Base-by-base conservation (phyloP, 1,140 invertebrate genomes). In the Carcinoscorpius rotundicauda region DNA sequence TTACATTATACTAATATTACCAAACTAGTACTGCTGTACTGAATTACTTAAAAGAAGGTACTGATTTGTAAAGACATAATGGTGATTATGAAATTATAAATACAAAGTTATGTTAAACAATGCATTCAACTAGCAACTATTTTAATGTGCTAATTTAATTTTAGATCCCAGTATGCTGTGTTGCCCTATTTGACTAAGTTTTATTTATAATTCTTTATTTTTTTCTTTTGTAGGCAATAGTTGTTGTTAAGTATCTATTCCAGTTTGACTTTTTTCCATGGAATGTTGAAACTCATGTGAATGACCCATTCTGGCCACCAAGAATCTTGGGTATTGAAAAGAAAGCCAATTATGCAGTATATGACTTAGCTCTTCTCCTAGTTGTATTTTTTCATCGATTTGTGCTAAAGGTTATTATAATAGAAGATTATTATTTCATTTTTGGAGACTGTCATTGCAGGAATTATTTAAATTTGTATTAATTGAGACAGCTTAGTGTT, bases 371-470 rank as follows among this genome's bases (percentile, higher is more conserved):
- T 29, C 76, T 98, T n/a, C 80, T 99, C 0, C 79, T 99, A 50
- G 86, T 95, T 49, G 84, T 99, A 50, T 99, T 98, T 76, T 92
- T 98, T 73, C 97, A 99, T 76, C 85, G 96, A 83, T 95, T 84
- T 74, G 79, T 83, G 72, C 72, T 84, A 4, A 80, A 82, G 75
- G 78, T 61, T 29, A 29, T 29, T 29, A 29, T 29, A 29, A 29
- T 29, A 29, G 29, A 64, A 53, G 29, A 10, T 8, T 29, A 29
- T 29, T 29, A 29, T 29, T 29, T 29, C 29, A 1, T 29, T 29
- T 29, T 29, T 29, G 29, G 0, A 29, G 29, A 29, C 29, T 29
- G 29, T 29, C 29, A 29, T 29, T 29, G 2, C 29, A 29, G 29
- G 29, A 29, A 29, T 29, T 29, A 29, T 29, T 29, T 29, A 29